A percentile compares a stretch with the other conserved stretches of the same genome.
phyloP scores from a whole-genome alignment of 2,888 invertebrate genomes.

The Drosophila limbata region DNA sequence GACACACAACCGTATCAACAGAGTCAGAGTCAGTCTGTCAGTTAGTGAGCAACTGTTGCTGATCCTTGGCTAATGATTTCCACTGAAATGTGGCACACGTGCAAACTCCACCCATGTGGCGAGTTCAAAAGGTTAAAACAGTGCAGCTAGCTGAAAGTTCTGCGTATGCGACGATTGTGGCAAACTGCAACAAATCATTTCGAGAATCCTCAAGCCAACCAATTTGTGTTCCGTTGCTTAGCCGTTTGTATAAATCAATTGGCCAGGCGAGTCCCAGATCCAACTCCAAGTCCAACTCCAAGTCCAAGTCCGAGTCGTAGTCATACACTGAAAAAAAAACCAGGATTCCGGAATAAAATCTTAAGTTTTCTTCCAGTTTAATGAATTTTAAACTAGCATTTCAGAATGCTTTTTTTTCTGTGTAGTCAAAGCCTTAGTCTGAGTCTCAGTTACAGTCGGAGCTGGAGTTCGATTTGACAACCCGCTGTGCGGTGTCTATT shows the following conservation, averaged over 20 bases:
- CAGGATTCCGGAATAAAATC: too few species aligned
- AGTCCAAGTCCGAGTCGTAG: conserved; percentile 22
- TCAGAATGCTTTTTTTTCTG: too few species aligned
- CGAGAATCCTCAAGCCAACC: conserved; percentile 56
- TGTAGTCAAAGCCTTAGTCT: conserved; percentile 13
- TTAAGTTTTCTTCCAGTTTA: too few species aligned
- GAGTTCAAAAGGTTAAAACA: conserved; percentile 83
- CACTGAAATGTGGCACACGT: conserved; percentile 55
- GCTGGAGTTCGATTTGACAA: conserved; percentile 74
- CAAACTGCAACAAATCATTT: conserved; percentile 76
- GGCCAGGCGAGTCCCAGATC: conserved; percentile 44
- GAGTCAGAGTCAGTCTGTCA: conserved; percentile 1
- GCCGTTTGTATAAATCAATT: conserved; percentile 82
- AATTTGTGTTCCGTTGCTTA: conserved; percentile 82
- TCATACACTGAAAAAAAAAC: neutral
- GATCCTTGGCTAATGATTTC: conserved; percentile 69
- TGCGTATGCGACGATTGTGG: conserved; percentile 78
- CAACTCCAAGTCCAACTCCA: conserved; percentile 2
- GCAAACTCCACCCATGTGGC: conserved; percentile 56
- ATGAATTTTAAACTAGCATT: too few species aligned
- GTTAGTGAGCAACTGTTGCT: conserved; percentile 32
- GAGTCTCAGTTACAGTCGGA: conserved; percentile 23
- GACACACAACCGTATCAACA: neutral
- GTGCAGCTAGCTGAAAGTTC: conserved; percentile 52
- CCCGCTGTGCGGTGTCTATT: conserved; percentile 81